Conservation (phyloP, 1,140 invertebrate genomes). For the Drosophila kanapiae region DNA sequence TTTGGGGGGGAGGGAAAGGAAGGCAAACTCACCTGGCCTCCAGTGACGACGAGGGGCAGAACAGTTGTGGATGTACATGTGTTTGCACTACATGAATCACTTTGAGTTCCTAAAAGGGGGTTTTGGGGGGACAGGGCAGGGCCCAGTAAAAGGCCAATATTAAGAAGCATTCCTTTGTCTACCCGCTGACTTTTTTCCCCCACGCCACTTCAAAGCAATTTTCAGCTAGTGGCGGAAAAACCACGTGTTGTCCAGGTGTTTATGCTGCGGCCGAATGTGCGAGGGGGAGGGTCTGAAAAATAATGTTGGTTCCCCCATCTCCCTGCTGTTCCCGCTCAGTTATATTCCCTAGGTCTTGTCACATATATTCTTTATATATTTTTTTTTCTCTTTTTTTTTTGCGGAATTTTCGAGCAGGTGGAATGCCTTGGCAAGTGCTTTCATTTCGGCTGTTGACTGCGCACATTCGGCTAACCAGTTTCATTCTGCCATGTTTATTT, state of each 20-base stretch:
- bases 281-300: slow-evolving; percentile 30
- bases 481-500: slow-evolving; percentile 72
- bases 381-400: neutral
- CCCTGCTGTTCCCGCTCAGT: neutral
- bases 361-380: slow-evolving; percentile 22
- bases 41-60: slow-evolving; percentile 13
- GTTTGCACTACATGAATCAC: slow-evolving; percentile 59
- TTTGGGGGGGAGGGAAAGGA: neutral
- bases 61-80: slow-evolving; percentile 34
- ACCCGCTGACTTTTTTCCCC: slow-evolving; percentile 9
- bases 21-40: slow-evolving; percentile 27
- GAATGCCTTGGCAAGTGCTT: slow-evolving; percentile 40
- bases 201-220: slow-evolving; percentile 69
- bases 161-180: slow-evolving; percentile 39
- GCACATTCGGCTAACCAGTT: slow-evolving; percentile 64
- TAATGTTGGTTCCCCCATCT: neutral
- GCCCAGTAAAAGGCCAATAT: slow-evolving; percentile 28
- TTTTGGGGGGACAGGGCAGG: slow-evolving; percentile 3
- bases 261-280: slow-evolving; percentile 60
- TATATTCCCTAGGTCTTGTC: slow-evolving; percentile 49
- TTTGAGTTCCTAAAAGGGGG: slow-evolving; percentile 26
- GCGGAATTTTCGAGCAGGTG: slow-evolving; percentile 19
- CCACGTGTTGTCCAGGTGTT: slow-evolving; percentile 81
- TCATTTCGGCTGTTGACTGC: slow-evolving; percentile 41
- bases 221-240: slow-evolving; percentile 51